Base-by-base conservation (phyloP, 2,888 invertebrate species). In the Cosmorhoe ocellata region DNA sequence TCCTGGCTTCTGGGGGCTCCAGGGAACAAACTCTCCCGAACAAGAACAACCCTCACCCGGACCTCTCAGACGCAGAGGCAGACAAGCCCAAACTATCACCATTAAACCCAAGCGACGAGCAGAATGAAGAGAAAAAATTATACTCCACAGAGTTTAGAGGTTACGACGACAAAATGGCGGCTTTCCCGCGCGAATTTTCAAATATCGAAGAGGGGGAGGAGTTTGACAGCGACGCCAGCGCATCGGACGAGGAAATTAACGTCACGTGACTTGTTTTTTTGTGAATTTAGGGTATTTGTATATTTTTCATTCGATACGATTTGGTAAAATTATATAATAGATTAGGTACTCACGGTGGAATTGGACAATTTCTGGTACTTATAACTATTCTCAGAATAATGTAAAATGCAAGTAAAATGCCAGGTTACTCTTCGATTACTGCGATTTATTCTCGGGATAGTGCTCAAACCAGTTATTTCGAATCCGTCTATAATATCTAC, bases 11-110 rank as follows among this genome's bases (percentile, higher is more conserved):
- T 12, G 98, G 98, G 0, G 98, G 98, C 1, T 97, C 97, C 5
- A 92, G 98, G 22, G 98, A 98, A 74, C 98, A 98, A 81, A 98
- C 98, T 0, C 89, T 99, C 14, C 98, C 98, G 0, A 98, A 97
- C 82, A 98, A 98, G 80, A 98, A 97, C 90, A 98, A 98, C 81
- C 98, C 98, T 0, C 97, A 98, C 80, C 98, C 98, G 0, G 98
- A 98, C 76, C 87, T 98, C 37, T 97, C 97, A 60, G 98, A 98
- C 76, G 96, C 96, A 0, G 95, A 95, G 70, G 94, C 94, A 9
- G 96, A 96, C 81, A 93, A 95, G 51, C 94, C 94, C 0, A 93
- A 94, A 66, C 76, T 94, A 56, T 92, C 92, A 7, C 94, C 93
- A 31, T 71, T 91, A 33, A 93, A 92, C 0, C 92, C 81, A 3